Base-by-base conservation (phyloP, 2,113 vertebrate genomes). In the Taurulus bubalis region DNA sequence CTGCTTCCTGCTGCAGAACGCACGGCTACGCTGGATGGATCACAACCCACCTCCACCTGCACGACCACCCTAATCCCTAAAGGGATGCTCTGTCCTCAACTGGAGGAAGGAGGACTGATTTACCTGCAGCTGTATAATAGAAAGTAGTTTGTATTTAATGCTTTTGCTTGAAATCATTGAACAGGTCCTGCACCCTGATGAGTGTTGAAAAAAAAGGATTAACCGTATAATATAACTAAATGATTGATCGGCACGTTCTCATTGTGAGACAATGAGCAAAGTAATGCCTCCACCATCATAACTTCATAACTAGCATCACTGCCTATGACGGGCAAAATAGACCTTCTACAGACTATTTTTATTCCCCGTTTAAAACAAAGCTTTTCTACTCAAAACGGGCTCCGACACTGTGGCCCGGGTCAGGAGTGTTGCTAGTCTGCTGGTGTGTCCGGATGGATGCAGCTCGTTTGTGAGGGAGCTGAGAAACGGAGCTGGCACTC, bases 31-130 rank as follows among this genome's bases (percentile, higher is more conserved):
- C 2, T 32, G 30, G 30, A 32, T 32, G n/a, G n/a, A n/a, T n/a
- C n/a, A n/a, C 30, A 34, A 47, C 45, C 42, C 26, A 67, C 49
- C 77, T 65, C 72, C 74, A 75, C 68, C 64, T 64, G 65, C 68
- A 75, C 38, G 28, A 28, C 55, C 36, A 28, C n/a, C 55, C 67
- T 79, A 55, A 72, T 78, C 77, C 55, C 60, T 55, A 36, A 83
- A 65, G 69, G 64, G 71, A 79, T n/a, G 15, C 72, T 32, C 0
- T 38, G 59, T 20, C 62, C 24, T 67, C 64, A n/a, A n/a, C 38
- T 51, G 18, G 62, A 4, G 65, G n/a, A 36, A 63, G 47, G 11
- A 28, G 11, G 6, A 34, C 55, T 75, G 2, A 32, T 68, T 55
- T 36, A 65, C n/a, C 38, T 42, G 63, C 38, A 65, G 38, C 38